A percentile compares a stretch with the other conserved stretches of the same genome.
phyloP scores from a whole-genome alignment of 2,797 vertebrate species.

The Hipposideros larvatus region DNA sequence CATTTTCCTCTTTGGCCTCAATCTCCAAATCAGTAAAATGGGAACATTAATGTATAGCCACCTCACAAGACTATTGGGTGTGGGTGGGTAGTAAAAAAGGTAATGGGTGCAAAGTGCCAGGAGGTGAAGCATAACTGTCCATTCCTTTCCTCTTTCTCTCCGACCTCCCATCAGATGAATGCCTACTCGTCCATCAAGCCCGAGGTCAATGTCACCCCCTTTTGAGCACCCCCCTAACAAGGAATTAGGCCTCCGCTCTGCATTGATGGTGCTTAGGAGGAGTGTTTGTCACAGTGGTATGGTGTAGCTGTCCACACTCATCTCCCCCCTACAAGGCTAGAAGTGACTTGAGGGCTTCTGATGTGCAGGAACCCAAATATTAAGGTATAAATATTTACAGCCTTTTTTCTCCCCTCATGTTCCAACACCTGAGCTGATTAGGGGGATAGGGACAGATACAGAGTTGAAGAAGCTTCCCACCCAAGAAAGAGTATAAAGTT shows the following conservation, averaged over 20 bases:
- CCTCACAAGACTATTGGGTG: background rate
- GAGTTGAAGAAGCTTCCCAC: background rate
- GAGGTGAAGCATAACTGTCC: background rate
- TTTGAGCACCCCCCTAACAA: background rate
- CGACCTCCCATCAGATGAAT: background rate
- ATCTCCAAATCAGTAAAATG: slow-evolving; percentile 37
- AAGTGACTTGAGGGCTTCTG: background rate
- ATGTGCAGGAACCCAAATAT: background rate
- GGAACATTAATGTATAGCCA: background rate
- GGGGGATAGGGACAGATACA: background rate
- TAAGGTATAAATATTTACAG: background rate
- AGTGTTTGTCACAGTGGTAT: background rate
- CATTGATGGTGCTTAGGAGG: background rate
- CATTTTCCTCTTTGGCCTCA: background rate
- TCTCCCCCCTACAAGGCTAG: background rate
- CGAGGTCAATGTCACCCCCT: background rate
- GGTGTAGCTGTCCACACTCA: background rate
- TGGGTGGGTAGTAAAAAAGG: background rate
- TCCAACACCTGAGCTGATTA: background rate
- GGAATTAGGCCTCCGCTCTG: background rate
- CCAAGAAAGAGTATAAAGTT: background rate
- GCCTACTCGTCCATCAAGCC: background rate
- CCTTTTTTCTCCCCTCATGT: background rate
- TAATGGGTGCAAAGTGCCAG: background rate
- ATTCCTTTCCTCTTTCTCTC: background rate